These are phyloP conservation scores for Electrona antarctica DNA, from an alignment of 2,113 vertebrate species.

Conservation along the genomic window DNA sequence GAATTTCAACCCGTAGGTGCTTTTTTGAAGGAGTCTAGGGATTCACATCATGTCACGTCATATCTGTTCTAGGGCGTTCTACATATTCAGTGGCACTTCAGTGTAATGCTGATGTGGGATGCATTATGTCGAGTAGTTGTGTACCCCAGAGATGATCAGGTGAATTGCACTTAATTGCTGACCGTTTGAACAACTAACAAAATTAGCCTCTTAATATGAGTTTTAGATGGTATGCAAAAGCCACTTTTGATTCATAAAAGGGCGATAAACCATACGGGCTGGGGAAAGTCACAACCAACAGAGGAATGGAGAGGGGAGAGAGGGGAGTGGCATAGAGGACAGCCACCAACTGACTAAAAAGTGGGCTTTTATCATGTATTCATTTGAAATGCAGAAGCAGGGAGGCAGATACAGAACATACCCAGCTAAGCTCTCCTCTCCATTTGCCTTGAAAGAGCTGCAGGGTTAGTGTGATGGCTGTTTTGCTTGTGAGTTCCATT, in stretches of 20 bases:
- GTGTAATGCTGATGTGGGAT: constrained; percentile 23
- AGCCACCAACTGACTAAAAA: constrained; percentile 65
- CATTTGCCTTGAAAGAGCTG: constrained; percentile 74
- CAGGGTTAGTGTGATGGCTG: constrained; percentile 56
- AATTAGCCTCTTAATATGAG: constrained; percentile 52
- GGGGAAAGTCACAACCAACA: constrained; percentile 55
- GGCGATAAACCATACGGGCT: constrained; percentile 30
- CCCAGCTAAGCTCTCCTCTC: constrained; percentile 49
- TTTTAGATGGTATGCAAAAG: constrained; percentile 54
- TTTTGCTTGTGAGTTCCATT: constrained; percentile 54
- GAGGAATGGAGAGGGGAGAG: constrained; percentile 30
- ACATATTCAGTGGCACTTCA: constrained; percentile 10
- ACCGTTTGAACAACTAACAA: constrained; percentile 47
- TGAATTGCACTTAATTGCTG: constrained; percentile 54
- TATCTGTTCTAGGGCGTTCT: too few relatives aligned
- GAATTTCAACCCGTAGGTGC: too few relatives aligned
- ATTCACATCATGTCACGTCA: too few relatives aligned
- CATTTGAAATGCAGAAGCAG: constrained; percentile 76
- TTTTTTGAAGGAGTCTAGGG: too few relatives aligned
- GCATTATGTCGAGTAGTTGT: constrained; percentile 44
- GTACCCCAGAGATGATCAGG: constrained; percentile 36
- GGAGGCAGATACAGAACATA: constrained; percentile 60
- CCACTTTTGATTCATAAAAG: constrained; percentile 35
- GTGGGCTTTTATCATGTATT: constrained; percentile 75
- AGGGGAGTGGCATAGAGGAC: constrained; percentile 36